Evolutionary conservation across 2,797 vertebrate species (phyloP), one percentile per base, ranked within the genome.

Genomic region (Tangara arthus): DNA sequence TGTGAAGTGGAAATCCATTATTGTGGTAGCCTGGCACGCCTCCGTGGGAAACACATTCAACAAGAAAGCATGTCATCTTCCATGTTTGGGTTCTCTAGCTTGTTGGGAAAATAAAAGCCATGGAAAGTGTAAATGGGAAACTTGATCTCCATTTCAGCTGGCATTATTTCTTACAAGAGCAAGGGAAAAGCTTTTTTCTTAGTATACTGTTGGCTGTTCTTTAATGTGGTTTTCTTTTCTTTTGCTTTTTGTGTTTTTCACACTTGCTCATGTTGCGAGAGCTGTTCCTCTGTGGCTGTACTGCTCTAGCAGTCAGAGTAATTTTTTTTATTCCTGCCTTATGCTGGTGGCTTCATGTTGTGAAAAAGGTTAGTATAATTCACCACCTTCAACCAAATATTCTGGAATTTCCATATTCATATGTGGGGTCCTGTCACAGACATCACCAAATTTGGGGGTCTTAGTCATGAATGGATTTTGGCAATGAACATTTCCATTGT

Each of bases 91-190:
- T 49, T 89, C 37, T 78, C 22, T 44, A 78, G 10, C 64, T 75
- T 23, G 11, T 30, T 49, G 52, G 52, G 12, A 19, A 70, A 70
- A 83, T 68, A 88, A 70, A 89, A 76, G 27, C 30, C 44, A 28
- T 32, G 19, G 53, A 64, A 94, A 89, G 50, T 59, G 41, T 61
- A 94, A 91, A 96, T 88, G 65, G 93, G 87, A 90, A 95, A 66
- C 75, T 64, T 82, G 79, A 52, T 92, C 64, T 90, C 90, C 49
- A 73, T 89, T 97, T 89, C 69, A 93, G 70, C 56, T 93, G 82
- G 41, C 27, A 34, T 86, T 95, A 80, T 89, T 90, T 86, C 87
- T 91, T 86, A 81, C 32, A 46, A 55, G 47, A 81, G 28, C 34
- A 86, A 60, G 39, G n/a, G 44, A 93, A 88, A 85, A 12, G 5